Evolutionary conservation across 2,113 vertebrate genomes (phyloP).

Genomic region (Salvelinus alpinus): DNA sequence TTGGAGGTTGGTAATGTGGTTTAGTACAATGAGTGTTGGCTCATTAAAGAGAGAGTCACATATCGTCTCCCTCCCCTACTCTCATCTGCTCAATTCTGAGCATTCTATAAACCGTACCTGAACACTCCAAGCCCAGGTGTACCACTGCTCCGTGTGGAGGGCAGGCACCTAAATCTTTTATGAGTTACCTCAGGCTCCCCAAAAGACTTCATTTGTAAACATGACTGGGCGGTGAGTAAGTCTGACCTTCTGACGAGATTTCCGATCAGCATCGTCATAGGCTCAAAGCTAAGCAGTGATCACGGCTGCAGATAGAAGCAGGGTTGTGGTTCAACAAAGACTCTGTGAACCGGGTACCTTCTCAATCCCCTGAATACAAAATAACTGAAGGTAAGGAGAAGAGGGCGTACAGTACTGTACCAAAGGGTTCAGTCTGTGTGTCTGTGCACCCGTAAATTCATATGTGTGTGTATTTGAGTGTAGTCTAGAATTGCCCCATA

Average conservation of each 20-base stretch:
- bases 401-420: neutral
- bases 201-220: neutral
- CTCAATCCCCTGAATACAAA: neutral
- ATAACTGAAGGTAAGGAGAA: neutral
- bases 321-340: neutral
- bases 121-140: neutral
- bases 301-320: neutral
- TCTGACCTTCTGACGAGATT: neutral
- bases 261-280: neutral
- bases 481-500: neutral
- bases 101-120: neutral
- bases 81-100: neutral
- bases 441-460: neutral
- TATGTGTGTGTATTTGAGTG: neutral
- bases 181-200: neutral
- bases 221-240: neutral
- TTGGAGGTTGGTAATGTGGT: too few species aligned
- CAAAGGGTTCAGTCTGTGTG: too few species aligned
- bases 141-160: neutral
- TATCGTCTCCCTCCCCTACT: neutral
- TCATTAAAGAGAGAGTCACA: too few species aligned
- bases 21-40: too few species aligned
- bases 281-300: neutral
- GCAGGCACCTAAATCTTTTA: neutral
- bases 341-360: neutral